Evolutionary conservation across 2,888 invertebrate species (phyloP), one percentile per base, ranked within the genome.

Genomic region (Nematopogon swammerdamellus): DNA sequence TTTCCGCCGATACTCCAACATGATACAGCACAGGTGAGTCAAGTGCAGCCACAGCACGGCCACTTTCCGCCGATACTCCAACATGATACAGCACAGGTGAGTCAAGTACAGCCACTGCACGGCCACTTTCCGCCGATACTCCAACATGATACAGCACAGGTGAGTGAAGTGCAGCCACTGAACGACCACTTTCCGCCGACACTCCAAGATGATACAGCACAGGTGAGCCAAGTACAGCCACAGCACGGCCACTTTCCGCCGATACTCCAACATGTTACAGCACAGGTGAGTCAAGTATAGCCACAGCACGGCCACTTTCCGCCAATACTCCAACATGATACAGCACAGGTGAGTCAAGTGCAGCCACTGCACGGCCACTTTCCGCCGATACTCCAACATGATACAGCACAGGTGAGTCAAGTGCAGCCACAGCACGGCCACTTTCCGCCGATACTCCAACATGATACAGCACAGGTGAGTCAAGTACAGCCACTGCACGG

Each of bases 161-260:
- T 92, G 93, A 10, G 81, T 91, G 59, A 90, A 91, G 68, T 93
- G 93, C 67, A 87, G 85, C 55, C 64, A 88, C 52, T 94, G 93
- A 67, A 86, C 87, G 63, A 88, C 89, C 63, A 85, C 87, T 50
- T 94, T 94, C 71, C 84, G 89, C 49, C 81, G 92, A 5, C 89
- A 91, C 70, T 92, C 92, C 55, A 93, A 92, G 69, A 82, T 93
- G 65, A 88, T 91, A 45, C 92, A 92, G 64, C 92, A 93, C 68
- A 85, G 89, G 76, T 75, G 44, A 45, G 53, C n/a, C n/a, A 25
- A 4, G 25, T 25, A 25, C 8, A 25, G n/a, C n/a, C 25, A 25
- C 25, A 25, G 25, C 25, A 8, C 87, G 63, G 88, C 89, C 63
- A 85, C 87, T 50, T 93, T 94, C 71, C 84, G 89, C 49, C 81